Evolutionary conservation across 2,797 vertebrate species (phyloP).

Genomic region (Choloepus didactylus): DNA sequence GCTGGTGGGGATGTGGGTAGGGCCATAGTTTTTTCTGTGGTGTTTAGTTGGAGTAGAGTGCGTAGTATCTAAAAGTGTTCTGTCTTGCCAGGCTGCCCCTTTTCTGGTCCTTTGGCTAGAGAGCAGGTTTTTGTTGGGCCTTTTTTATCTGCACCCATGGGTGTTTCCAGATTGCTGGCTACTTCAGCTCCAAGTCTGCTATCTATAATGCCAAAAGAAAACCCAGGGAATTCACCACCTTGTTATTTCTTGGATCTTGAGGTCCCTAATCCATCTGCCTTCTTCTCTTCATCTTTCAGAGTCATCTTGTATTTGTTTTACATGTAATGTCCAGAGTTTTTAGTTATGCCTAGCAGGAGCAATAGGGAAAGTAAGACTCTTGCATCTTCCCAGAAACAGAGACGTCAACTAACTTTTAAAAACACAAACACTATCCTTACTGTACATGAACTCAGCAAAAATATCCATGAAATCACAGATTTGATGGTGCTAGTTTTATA

Average conservation of each 20-base stretch:
- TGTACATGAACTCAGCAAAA: conserved; percentile 37
- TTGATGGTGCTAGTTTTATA: background rate
- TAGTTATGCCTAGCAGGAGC: background rate
- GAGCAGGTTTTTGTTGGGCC: background rate
- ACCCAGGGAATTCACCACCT: background rate
- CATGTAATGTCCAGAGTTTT: background rate
- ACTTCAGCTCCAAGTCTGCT: background rate
- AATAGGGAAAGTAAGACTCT: background rate
- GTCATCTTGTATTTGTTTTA: background rate
- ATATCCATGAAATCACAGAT: background rate
- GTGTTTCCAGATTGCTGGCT: background rate
- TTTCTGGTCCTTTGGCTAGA: background rate
- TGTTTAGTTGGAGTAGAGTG: background rate
- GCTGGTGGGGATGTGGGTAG: background rate
- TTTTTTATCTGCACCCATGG: background rate
- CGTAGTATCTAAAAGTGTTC: background rate
- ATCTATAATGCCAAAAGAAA: background rate
- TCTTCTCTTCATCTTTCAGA: background rate
- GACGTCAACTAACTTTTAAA: background rate
- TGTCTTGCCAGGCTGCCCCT: background rate
- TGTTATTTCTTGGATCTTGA: background rate
- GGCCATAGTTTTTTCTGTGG: background rate
- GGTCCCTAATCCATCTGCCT: background rate
- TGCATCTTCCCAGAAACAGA: background rate
- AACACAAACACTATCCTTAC: background rate